Conservation (phyloP, 2,888 invertebrate species). For the Lasioglossum calceatum region DNA sequence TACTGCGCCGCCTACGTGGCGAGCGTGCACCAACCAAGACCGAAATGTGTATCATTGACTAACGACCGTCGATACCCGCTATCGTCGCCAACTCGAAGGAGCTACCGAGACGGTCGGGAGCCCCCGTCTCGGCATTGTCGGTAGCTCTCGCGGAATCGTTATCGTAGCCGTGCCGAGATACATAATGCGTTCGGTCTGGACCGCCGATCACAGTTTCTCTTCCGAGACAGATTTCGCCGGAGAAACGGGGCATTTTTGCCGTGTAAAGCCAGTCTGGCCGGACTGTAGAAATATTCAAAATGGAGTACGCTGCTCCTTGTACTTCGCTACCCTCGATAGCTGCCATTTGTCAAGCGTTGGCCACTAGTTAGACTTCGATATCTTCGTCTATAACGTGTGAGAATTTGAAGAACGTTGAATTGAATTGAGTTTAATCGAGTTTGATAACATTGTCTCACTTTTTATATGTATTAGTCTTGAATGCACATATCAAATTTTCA, state of each 20-base stretch:
- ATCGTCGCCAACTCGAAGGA: slow-evolving; percentile 63
- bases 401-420: neutral
- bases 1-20: slow-evolving; percentile 62
- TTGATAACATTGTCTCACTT: neutral
- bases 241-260: neutral
- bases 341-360: neutral
- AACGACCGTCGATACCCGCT: slow-evolving; percentile 68
- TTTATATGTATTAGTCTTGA: neutral
- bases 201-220: slow-evolving; percentile 23
- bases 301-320: neutral
- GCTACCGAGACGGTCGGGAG: slow-evolving; percentile 66
- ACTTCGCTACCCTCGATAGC: neutral
- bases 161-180: slow-evolving; percentile 39
- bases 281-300: neutral
- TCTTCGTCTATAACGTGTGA: neutral
- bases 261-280: neutral
- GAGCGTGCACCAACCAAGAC: slow-evolving; percentile 37
- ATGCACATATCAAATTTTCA: neutral
- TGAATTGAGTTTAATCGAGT: neutral
- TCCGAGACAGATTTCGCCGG: slow-evolving; percentile 4
- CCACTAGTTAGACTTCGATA: neutral
- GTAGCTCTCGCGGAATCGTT: slow-evolving; percentile 57
- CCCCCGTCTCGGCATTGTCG: slow-evolving; percentile 58
- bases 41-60: slow-evolving; percentile 73
- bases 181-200: slow-evolving; percentile 30